Conservation (phyloP, 2,797 vertebrate species). For the Pteronotus mesoamericanus region DNA sequence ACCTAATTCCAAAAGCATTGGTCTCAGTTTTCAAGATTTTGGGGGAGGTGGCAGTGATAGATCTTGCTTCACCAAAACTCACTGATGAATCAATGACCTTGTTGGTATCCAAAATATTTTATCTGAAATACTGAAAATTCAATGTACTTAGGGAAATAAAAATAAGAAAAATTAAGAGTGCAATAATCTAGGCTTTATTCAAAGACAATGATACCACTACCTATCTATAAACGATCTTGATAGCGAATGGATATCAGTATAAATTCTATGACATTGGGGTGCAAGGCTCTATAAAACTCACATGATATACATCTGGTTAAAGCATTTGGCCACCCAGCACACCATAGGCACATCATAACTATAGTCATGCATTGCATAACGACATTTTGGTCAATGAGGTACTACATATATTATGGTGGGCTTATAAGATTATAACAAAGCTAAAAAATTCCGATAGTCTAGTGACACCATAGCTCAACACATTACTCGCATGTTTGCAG, state of each 20-base stretch:
- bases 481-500: not conserved
- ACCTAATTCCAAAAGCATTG: conserved; percentile 4
- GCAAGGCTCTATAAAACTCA: not conserved
- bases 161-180: not conserved
- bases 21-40: not conserved
- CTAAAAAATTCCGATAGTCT: not conserved
- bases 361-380: not conserved
- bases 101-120: not conserved
- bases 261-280: not conserved
- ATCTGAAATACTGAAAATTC: not conserved
- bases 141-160: not conserved
- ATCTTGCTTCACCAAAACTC: not conserved
- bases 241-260: not conserved
- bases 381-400: not conserved
- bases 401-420: not conserved
- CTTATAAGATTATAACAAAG: not conserved
- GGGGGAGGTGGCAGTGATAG: not conserved
- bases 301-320: not conserved
- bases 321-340: not conserved
- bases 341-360: not conserved
- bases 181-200: not conserved
- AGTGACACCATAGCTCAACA: not conserved
- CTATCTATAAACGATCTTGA: not conserved
- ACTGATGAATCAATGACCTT: not conserved
- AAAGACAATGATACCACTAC: not conserved